Evolutionary conservation across 2,888 invertebrate genomes (phyloP), one percentile per base, ranked within the genome.

Genomic region (Agonum fuliginosum): DNA sequence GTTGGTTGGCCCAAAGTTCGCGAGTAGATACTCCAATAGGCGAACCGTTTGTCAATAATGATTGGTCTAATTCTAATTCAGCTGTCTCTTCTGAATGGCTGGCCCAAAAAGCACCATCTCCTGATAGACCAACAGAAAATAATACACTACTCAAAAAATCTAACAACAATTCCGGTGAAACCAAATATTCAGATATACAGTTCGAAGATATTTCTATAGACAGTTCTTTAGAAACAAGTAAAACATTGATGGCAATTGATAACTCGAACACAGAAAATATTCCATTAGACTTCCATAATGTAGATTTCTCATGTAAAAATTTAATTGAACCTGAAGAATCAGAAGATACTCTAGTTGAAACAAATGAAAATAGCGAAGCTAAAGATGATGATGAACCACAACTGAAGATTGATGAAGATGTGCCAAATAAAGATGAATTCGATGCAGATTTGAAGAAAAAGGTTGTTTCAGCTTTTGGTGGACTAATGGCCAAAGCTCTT

Each of bases 51-150:
- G 84, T 83, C 48, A 86, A 69, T 30, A 71, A 85, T 69, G 85
- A 87, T 70, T 84, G 84, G 73, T 86, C 86, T 0, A 84, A 86
- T 83, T 87, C 87, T 1, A 86, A 86, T 81, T 85, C 77, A 4
- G 77, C 86, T 0, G 84, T 86, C 77, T 83, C 84, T 27, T 86
- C 85, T 0, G 84, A 86, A 79, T 87, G 86, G 86, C 81, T 83
- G n/a, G 69, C 78, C n/a, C 71, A 72, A 67, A 75, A 51, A 77
- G 72, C 62, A 12, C 73, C 73, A 27, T 70, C 77, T 8, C 69
- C 79, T 17, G 73, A 78, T 65, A 65, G 71, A 51, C 72, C 75
- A 34, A 65, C 34, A 34, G 72, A 76, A 37, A 70, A 37, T 51
- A 71, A 65, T 6, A 65, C 71, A 6, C n/a, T 76, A 17, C 41